Conservation (phyloP, 2,888 invertebrate species). For the Rotaria sp. region DNA sequence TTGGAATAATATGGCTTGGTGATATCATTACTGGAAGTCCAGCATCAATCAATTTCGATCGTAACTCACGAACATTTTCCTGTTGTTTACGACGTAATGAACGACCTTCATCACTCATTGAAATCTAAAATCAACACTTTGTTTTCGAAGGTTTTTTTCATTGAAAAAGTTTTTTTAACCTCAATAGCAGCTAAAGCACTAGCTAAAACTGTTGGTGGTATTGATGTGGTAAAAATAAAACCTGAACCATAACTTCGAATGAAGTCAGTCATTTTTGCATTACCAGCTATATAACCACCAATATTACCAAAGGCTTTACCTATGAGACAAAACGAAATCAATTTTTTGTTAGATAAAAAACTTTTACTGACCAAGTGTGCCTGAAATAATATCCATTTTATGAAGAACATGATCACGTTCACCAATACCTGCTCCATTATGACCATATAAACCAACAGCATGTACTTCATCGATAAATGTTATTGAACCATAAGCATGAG, state of each 20-base stretch:
- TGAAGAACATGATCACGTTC: slow-evolving; percentile 73
- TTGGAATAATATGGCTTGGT: slow-evolving; percentile 89
- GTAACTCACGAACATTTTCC: slow-evolving; percentile 76
- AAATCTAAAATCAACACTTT: not conserved
- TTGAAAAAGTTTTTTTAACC: slow-evolving; percentile 46
- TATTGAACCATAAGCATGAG: slow-evolving; percentile 81
- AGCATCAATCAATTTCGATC: slow-evolving; percentile 67
- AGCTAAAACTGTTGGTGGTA: slow-evolving; percentile 82
- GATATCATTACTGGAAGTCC: slow-evolving; percentile 74
- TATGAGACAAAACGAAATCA: slow-evolving; percentile 42
- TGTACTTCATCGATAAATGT: slow-evolving; percentile 96
- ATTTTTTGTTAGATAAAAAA: not conserved
- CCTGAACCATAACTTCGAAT: slow-evolving; percentile 87
- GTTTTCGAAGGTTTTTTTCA: not conserved
- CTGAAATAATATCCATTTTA: slow-evolving; percentile 81
- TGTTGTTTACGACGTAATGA: slow-evolving; percentile 71
- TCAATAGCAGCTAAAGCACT: slow-evolving; percentile 75
- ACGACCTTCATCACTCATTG: slow-evolving; percentile 71
- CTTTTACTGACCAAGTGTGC: slow-evolving; percentile 65
- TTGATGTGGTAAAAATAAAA: slow-evolving; percentile 91
- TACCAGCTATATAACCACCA: slow-evolving; percentile 77
- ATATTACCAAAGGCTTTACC: slow-evolving; percentile 89
- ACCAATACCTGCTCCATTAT: slow-evolving; percentile 84
- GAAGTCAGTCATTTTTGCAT: slow-evolving; percentile 73
- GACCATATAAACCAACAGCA: slow-evolving; percentile 88